These are phyloP conservation scores for Tiphia femorata DNA, from an alignment of 2,888 invertebrate genomes.

Conservation along the genomic window DNA sequence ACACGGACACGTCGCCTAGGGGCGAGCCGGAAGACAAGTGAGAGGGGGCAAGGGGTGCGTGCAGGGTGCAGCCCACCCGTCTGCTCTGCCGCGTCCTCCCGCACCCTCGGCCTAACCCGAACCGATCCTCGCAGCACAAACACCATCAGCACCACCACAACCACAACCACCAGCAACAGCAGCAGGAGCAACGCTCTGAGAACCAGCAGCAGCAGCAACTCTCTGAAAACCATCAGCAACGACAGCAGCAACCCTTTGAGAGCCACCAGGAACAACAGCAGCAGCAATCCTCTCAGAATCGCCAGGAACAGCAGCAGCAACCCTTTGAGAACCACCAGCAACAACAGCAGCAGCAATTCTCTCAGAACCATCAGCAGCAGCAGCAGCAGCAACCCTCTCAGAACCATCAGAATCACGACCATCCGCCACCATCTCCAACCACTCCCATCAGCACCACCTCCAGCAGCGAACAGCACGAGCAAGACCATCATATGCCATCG, in stretches of 20 bases:
- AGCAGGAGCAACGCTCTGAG: constrained; percentile 21
- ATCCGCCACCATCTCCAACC: constrained; percentile 6
- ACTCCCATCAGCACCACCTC: constrained; percentile 18
- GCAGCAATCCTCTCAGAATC: constrained; percentile 13
- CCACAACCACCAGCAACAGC: constrained; percentile 7
- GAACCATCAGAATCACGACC: constrained; percentile 9
- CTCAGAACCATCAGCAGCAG: constrained; percentile 19
- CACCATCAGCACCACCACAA: constrained; percentile 14
- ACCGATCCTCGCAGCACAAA: constrained; percentile 23
- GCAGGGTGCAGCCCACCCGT: constrained; percentile 59
- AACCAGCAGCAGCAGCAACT: constrained; percentile 27
- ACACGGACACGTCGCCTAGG: constrained; percentile 58
- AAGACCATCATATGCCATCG: too few relatives aligned
- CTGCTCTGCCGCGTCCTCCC: constrained; percentile 57
- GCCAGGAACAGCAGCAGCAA: constrained; percentile 24
- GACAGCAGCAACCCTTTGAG: constrained; percentile 29
- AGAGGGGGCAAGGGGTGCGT: constrained; percentile 63
- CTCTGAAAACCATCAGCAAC: constrained; percentile 20
- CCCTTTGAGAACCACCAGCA: constrained; percentile 23
- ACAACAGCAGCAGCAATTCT: constrained; percentile 5
- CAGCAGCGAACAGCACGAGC: constrained; percentile 3
- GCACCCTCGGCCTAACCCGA: constrained; percentile 49
- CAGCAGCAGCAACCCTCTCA: constrained; percentile 30
- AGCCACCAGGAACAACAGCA: constrained; percentile 9
- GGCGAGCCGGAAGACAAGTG: constrained; percentile 65